These are phyloP conservation scores for Euphysa ruthae DNA, from an alignment of 30 jellyfish, hydroid and myxozoan species.

Conservation along the genomic window DNA sequence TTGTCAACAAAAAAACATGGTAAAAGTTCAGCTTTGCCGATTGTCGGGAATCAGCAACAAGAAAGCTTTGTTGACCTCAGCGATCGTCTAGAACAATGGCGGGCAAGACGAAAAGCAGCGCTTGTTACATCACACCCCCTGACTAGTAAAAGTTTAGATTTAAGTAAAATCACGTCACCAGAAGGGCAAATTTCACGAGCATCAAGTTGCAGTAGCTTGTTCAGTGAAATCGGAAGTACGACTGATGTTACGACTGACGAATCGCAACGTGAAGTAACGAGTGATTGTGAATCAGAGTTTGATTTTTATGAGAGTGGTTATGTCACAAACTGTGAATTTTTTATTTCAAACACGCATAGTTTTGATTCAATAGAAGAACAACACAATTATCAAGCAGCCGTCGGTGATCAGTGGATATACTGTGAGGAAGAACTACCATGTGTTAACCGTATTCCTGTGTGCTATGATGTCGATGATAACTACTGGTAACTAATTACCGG, in stretches of 20 bases:
- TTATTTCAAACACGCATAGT: constrained; percentile 55
- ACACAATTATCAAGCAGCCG: constrained; percentile 81
- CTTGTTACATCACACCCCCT: not conserved
- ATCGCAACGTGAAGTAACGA: constrained; percentile 59
- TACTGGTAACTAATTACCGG: too few relatives aligned
- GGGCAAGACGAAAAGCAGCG: constrained; percentile 6
- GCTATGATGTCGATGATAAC: constrained; percentile 49
- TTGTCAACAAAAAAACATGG: too few relatives aligned
- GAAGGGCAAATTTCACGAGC: constrained; percentile 8
- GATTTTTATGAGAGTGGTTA: constrained; percentile 71
- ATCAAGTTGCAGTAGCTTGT: constrained; percentile 14
- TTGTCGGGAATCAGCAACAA: too few relatives aligned
- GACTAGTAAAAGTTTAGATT: not conserved
- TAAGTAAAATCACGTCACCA: not conserved
- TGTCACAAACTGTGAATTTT: constrained; percentile 76
- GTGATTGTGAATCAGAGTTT: constrained; percentile 92
- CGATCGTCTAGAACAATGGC: constrained; percentile 27
- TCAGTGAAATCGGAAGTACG: constrained; percentile 14
- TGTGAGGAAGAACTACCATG: constrained; percentile 35
- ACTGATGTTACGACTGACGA: constrained; percentile 67
- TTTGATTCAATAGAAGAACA: constrained; percentile 81
- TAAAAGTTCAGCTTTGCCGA: too few relatives aligned
- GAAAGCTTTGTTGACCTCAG: constrained; percentile 7
- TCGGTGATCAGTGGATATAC: constrained; percentile 84
- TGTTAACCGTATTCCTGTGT: constrained; percentile 27